phyloP scores from a whole-genome alignment of 2,113 vertebrate species.

The Verasper variegatus region DNA sequence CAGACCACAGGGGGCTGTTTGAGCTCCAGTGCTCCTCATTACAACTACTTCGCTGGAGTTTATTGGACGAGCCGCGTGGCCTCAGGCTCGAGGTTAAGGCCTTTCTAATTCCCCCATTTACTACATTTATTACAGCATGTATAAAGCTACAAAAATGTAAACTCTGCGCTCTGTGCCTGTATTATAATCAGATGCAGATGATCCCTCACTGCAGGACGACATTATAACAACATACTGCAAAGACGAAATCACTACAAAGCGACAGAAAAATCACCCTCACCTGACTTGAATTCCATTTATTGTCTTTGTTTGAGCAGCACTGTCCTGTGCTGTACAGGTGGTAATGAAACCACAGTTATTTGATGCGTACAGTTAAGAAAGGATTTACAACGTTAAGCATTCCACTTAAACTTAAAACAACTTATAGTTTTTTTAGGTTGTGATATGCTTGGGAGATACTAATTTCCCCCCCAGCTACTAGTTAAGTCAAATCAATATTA shows the following conservation, averaged over 20 bases:
- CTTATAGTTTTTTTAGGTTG: background rate
- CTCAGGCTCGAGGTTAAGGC: background rate
- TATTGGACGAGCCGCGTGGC: slow-evolving; percentile 5
- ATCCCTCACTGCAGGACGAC: background rate
- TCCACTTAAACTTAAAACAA: background rate
- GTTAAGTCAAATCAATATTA: background rate
- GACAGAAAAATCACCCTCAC: no score
- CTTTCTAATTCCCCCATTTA: background rate
- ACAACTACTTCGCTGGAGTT: slow-evolving; percentile 60
- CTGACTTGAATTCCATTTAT: background rate
- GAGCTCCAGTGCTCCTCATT: slow-evolving; percentile 74
- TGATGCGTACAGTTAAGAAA: background rate
- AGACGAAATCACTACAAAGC: background rate
- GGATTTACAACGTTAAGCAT: background rate
- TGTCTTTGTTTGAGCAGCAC: background rate
- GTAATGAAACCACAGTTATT: background rate
- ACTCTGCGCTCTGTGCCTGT: background rate
- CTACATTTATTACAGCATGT: background rate
- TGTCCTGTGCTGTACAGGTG: background rate
- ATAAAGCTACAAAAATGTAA: background rate
- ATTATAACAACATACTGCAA: background rate
- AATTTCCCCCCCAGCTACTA: background rate
- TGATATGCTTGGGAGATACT: background rate
- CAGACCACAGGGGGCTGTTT: slow-evolving; percentile 69
- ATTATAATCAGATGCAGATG: background rate